Base-by-base conservation (phyloP, 2,888 invertebrate species). In the Cacoxenus indagator region DNA sequence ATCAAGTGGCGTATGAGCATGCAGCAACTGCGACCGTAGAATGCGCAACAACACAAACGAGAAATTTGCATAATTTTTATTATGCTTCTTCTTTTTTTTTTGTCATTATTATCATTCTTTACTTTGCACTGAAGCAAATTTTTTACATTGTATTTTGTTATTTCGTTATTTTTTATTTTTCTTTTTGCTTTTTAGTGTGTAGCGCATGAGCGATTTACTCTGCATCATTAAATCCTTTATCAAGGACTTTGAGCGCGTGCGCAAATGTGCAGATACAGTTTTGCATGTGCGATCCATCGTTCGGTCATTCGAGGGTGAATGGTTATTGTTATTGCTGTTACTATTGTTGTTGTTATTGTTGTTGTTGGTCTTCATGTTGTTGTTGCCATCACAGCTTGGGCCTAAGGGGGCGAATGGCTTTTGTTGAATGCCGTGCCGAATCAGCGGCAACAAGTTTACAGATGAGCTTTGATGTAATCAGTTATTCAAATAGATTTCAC, bases 401-500 rank as follows among this genome's bases (percentile, higher is more conserved):
- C 37, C 8, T 11, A 37, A 37, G 37, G 37, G 37, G 37, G 37
- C 37, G 37, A 37, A 37, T 37, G 45, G 55, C 51, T 27, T 22
- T 45, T 62, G 64, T 69, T 43, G n/a, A n/a, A 11, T 14, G 14
- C n/a, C 43, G 29, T 17, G 26, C 59, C 37, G 43, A 45, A 27
- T 19, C 27, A 19, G 8, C 29, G 70, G 73, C 78, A 78, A 78
- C 78, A 78, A 76, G 76, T 78, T 78, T 69, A 48, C 64, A 45
- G 48, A 61, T 68, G 65, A 75, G 75, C 73, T 68, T 64, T 68
- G 22, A 61, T 57, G 59, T 80, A 80, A 80, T 80, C 80, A 72
- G 76, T 79, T 74, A 78, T 76, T 78, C 81, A 80, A 80, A 80
- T 80, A 80, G 76, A 77, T 76, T 79, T 73, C 22, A 73, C 73